Evolutionary conservation across 2,113 vertebrate genomes (phyloP).

Genomic region (Romanogobio albipinnatus): DNA sequence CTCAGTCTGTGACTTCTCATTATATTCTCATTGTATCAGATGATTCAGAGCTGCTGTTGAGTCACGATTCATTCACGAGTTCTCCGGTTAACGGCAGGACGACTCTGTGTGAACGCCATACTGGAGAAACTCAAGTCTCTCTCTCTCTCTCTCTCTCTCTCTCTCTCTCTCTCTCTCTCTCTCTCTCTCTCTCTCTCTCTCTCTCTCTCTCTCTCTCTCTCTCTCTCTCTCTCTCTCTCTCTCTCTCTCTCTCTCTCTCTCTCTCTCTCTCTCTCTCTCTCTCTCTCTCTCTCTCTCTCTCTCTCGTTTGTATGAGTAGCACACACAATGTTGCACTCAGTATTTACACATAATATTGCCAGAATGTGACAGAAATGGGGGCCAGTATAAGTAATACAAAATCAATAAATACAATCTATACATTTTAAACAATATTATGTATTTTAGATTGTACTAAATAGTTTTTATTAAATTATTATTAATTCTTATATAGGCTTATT

Average conservation of each 20-base stretch:
- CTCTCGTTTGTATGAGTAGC: too few species aligned
- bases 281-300: background rate
- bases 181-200: background rate
- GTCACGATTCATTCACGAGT: slow-evolving; percentile 22
- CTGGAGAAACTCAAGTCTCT: slow-evolving; percentile 17
- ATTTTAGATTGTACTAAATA: too few species aligned
- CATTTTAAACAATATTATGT: too few species aligned
- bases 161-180: background rate
- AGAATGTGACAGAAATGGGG: too few species aligned
- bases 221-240: background rate
- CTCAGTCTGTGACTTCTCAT: background rate
- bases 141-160: background rate
- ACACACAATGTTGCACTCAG: background rate
- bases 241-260: background rate
- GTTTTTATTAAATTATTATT: too few species aligned
- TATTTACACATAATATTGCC: background rate
- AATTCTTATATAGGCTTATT: too few species aligned
- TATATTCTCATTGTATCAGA: slow-evolving; percentile 12
- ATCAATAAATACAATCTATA: too few species aligned
- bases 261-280: background rate
- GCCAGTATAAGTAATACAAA: too few species aligned
- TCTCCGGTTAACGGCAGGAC: slow-evolving; percentile 22
- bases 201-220: background rate
- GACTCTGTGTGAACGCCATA: slow-evolving; percentile 40
- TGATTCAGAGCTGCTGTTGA: background rate